Evolutionary conservation across 2,888 invertebrate species (phyloP), one percentile per base, ranked within the genome.

Genomic region (Mycogona germanica): DNA sequence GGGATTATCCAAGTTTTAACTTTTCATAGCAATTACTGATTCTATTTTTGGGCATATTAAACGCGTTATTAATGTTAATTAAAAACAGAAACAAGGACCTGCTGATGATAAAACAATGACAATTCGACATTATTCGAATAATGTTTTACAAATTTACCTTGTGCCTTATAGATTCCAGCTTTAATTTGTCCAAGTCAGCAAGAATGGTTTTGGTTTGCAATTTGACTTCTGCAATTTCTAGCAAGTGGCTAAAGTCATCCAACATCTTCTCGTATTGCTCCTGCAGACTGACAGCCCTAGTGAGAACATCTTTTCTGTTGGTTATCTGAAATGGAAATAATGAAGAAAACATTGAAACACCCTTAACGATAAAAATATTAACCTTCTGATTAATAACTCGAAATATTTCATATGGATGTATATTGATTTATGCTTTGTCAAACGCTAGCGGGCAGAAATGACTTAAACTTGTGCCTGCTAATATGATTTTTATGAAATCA

Each of bases 221-320:
- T 25, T 56, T 57, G 19, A 53, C 81, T 67, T 88, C 86, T 1
- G 89, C 88, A 5, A 88, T 78, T 50, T 85, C 81, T 2, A 86
- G 85, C 29, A 89, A 87, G 66, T 88, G 85, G 9, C 80, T 79
- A 62, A 89, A 87, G 67, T 91, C 89, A 65, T 83, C 82, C 9
- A 91, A 71, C 0, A 87, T 88, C 68, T 88, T 85, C 64, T 86
- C 86, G 65, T 91, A 91, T 66, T 91, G 89, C 63, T 87, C 87
- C 1, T 84, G 82, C 50, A 89, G 70, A 0, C 83, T 78, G 26
- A 84, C 74, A 21, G 85, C 67, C 66, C 87, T 86, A 4, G 87
- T 68, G 0, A 87, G 73, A 49, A 83, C 79, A 58, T 87, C 86
- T 57, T 85, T 76, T 70, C 88, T 85, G 5, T 76, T 73, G 29